phyloP scores from a whole-genome alignment of 1,140 invertebrate genomes.

The Marisa cornuarietis region DNA sequence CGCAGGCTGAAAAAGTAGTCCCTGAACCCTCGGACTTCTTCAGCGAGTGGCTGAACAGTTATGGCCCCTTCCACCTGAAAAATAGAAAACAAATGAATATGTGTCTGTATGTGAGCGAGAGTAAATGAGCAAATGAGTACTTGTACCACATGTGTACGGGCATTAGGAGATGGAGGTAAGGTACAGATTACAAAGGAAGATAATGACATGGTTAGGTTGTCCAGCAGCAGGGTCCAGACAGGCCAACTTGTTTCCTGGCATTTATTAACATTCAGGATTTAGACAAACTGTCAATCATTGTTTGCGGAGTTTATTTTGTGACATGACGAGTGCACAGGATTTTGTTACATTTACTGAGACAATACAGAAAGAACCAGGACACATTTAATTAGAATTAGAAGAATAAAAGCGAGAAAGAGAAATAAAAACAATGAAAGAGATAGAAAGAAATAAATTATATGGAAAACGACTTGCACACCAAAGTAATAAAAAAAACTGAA shows the following conservation, averaged over 20 bases:
- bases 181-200: neutral
- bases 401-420: neutral
- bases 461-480: no score
- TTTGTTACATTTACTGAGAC: no score
- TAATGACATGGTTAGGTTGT: neutral
- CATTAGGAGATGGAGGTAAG: neutral
- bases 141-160: neutral
- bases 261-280: no score
- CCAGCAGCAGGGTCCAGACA: no score
- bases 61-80: slow-evolving; percentile 77
- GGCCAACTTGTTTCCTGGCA: no score
- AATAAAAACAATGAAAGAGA: neutral
- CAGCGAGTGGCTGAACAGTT: slow-evolving; percentile 75
- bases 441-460: neutral
- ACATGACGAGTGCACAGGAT: no score
- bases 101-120: neutral
- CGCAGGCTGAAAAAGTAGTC: slow-evolving; percentile 61
- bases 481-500: neutral
- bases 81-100: no score
- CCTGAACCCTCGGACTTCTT: slow-evolving; percentile 69
- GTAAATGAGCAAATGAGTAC: neutral
- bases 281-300: no score
- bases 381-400: no score
- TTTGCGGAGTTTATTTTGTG: no score
- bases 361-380: no score